Percentiles rank a stretch among this genome's conserved stretches.
phyloP scores from a whole-genome alignment of 2,888 invertebrate genomes.

The Drosophila mercatorum region DNA sequence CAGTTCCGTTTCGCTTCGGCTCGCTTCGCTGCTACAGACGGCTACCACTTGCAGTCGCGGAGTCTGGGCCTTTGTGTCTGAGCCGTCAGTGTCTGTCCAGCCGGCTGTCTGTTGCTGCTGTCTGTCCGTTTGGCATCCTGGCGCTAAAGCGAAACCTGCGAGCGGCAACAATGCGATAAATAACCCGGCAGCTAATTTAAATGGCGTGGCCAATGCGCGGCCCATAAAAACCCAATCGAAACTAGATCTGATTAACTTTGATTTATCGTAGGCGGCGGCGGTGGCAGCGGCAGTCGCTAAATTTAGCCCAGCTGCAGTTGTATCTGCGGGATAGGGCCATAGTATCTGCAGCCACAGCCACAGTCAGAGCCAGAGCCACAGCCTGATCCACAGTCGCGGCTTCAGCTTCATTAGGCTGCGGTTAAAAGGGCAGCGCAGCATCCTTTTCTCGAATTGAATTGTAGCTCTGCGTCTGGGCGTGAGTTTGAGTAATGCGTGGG shows the following conservation, averaged over 20 bases:
- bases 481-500: constrained; percentile 76
- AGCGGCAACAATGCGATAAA: constrained; percentile 81
- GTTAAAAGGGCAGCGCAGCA: constrained; percentile 59
- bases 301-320: constrained; percentile 54
- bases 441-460: constrained; percentile 62
- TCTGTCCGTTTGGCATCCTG: constrained; percentile 57
- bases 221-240: constrained; percentile 74
- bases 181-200: constrained; percentile 84
- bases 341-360: constrained; percentile 6
- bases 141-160: constrained; percentile 78
- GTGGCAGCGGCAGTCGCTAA: constrained; percentile 51
- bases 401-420: constrained; percentile 75
- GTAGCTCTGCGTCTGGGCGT: constrained; percentile 62
- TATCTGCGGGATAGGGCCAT: neutral
- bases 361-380: neutral
- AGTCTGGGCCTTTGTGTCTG: constrained; percentile 76
- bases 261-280: constrained; percentile 78
- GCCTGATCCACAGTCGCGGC: constrained; percentile 37
- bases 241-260: constrained; percentile 81
- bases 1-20: constrained; percentile 39
- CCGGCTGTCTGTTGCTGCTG: constrained; percentile 25
- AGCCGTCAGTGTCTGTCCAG: constrained; percentile 46
- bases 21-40: constrained; percentile 21
- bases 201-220: constrained; percentile 71
- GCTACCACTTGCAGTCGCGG: constrained; percentile 39